phyloP scores from a whole-genome alignment of 2,888 invertebrate genomes.

The Lathronympha strigana region DNA sequence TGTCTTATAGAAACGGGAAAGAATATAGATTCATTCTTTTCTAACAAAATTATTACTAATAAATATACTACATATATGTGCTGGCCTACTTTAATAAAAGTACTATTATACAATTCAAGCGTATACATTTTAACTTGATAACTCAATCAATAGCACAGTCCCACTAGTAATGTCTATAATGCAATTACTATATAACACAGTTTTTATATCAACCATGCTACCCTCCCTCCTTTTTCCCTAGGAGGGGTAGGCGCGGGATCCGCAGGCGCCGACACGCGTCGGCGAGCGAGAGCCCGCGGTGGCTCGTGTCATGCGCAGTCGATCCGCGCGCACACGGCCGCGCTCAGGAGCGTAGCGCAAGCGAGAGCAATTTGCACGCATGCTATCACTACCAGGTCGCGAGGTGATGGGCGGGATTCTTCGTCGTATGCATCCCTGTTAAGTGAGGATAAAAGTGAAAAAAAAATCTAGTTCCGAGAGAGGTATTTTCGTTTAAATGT shows the following conservation, averaged over 20 bases:
- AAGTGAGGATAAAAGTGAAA: background rate
- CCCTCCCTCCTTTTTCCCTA: conserved; percentile 79
- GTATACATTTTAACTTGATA: background rate
- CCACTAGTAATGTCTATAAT: background rate
- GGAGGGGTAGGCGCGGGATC: conserved; percentile 58
- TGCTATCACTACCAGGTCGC: conserved; percentile 78
- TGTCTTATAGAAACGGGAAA: no score
- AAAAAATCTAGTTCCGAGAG: no score
- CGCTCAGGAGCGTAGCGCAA: conserved; percentile 77
- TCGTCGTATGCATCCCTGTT: conserved; percentile 55
- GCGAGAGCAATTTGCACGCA: conserved; percentile 79
- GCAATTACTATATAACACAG: background rate
- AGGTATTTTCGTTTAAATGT: no score
- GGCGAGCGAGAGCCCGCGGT: conserved; percentile 68
- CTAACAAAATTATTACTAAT: background rate
- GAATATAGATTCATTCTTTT: no score
- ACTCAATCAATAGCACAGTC: background rate
- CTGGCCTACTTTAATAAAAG: background rate
- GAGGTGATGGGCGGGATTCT: conserved; percentile 70
- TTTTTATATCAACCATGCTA: conserved; percentile 85
- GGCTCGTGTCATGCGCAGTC: conserved; percentile 81
- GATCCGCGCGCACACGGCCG: conserved; percentile 81
- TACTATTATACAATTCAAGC: background rate
- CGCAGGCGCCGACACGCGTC: conserved; percentile 69
- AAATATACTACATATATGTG: background rate